Evolutionary conservation across 1,140 invertebrate species (phyloP).

Genomic region (Hormaphis cornu): DNA sequence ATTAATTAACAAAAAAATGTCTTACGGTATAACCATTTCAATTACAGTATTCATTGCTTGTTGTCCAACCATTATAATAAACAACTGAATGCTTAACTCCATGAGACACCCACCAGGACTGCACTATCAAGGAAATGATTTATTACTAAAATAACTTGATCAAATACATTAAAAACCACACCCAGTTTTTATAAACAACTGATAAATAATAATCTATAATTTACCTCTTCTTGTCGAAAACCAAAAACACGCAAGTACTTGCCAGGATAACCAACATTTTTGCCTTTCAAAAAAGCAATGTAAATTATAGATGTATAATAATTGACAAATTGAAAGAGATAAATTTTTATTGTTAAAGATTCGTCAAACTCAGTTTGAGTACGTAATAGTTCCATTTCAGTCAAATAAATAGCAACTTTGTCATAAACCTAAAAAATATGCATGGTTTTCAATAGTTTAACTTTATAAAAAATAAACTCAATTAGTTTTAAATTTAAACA

Average conservation of each 20-base stretch:
- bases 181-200: too few relatives aligned
- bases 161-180: not conserved
- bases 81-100: constrained; percentile 86
- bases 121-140: constrained; percentile 46
- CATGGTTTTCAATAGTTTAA: too few relatives aligned
- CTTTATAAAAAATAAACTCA: too few relatives aligned
- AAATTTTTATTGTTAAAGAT: constrained; percentile 92
- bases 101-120: constrained; percentile 85
- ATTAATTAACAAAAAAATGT: not conserved
- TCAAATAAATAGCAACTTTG: constrained; percentile 80
- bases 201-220: constrained; percentile 23
- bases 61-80: constrained; percentile 94
- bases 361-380: constrained; percentile 98
- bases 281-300: constrained; percentile 95
- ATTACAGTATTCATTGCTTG: constrained; percentile 87
- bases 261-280: constrained; percentile 75
- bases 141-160: constrained; percentile 3
- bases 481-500: constrained; percentile 26
- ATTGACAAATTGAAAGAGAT: constrained; percentile 95
- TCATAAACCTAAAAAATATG: constrained; percentile 62
- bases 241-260: constrained; percentile 65
- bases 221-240: constrained; percentile 74
- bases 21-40: constrained; percentile 60
- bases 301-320: constrained; percentile 98
- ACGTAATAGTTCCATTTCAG: constrained; percentile 84